These are phyloP conservation scores for Hypanus sabinus DNA, from an alignment of 2,113 vertebrate genomes.

Conservation along the genomic window DNA sequence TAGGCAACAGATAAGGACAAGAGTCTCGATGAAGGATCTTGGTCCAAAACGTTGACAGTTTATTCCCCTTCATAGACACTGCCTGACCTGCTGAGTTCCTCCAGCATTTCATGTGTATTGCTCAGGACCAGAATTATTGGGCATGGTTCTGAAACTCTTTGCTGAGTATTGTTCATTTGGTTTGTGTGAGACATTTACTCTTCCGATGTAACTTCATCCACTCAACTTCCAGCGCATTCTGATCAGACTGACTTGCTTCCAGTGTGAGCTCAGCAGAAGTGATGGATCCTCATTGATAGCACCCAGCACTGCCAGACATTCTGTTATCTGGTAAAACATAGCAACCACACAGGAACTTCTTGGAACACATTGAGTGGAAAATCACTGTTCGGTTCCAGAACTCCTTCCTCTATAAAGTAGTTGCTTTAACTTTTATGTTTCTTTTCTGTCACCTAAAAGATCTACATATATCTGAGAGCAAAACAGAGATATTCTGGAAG, in stretches of 20 bases:
- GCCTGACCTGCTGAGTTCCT: no score
- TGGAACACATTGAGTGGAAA: background rate
- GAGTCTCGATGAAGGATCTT: no score
- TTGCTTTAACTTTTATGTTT: background rate
- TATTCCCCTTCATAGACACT: no score
- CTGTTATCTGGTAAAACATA: background rate
- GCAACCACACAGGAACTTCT: background rate
- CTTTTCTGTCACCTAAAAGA: background rate
- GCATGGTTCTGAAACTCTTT: no score
- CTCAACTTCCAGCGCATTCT: background rate
- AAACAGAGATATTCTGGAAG: background rate
- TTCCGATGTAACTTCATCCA: background rate
- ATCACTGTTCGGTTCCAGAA: background rate
- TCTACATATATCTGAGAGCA: background rate
- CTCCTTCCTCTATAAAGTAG: background rate
- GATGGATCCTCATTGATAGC: background rate
- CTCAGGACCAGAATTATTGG: no score
- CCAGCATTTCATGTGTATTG: no score
- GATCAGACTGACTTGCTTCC: background rate
- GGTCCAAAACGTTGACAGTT: no score
- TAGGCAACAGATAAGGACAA: no score
- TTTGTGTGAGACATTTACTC: background rate
- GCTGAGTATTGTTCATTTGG: background rate
- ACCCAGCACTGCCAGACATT: background rate
- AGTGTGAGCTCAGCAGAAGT: background rate